A percentile compares a stretch with the other conserved stretches of the same genome.
phyloP scores from a whole-genome alignment of 2,888 invertebrate genomes.

The Luperina nickerlii region DNA sequence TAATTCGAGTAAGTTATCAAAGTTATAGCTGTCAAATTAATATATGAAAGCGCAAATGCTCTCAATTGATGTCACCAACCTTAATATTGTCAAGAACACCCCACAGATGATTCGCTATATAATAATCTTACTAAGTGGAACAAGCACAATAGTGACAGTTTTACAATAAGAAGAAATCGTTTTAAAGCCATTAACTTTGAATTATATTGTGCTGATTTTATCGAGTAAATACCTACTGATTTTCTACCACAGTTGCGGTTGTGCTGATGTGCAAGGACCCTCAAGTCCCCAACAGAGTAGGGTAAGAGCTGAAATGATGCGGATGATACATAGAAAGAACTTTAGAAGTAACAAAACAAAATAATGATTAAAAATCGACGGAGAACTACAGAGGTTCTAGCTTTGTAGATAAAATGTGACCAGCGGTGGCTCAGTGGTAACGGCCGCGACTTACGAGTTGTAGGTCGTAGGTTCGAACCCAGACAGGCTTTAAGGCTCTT shows the following conservation, averaged over 20 bases:
- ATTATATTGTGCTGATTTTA: slow-evolving; percentile 24
- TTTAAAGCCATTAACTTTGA: slow-evolving; percentile 47
- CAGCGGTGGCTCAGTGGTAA: no score
- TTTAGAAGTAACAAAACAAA: neutral
- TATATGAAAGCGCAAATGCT: neutral
- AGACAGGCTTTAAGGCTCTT: no score
- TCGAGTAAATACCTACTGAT: neutral
- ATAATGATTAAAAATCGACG: neutral
- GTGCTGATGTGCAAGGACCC: neutral
- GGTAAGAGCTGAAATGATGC: neutral
- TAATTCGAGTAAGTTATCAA: neutral
- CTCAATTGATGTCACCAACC: slow-evolving; percentile 27
- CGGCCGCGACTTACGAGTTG: no score
- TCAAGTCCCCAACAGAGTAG: no score
- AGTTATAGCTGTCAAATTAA: neutral
- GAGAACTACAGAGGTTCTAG: neutral
- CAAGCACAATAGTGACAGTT: slow-evolving; percentile 36
- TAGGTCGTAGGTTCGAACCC: no score
- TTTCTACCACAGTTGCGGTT: neutral
- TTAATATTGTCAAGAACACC: slow-evolving; percentile 22
- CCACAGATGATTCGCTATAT: slow-evolving; percentile 19
- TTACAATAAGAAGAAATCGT: slow-evolving; percentile 30
- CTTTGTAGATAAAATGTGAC: neutral
- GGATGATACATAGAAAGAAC: neutral
- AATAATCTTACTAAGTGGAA: slow-evolving; percentile 13